phyloP scores from a whole-genome alignment of 2,797 vertebrate genomes.

The Vireo griseus region DNA sequence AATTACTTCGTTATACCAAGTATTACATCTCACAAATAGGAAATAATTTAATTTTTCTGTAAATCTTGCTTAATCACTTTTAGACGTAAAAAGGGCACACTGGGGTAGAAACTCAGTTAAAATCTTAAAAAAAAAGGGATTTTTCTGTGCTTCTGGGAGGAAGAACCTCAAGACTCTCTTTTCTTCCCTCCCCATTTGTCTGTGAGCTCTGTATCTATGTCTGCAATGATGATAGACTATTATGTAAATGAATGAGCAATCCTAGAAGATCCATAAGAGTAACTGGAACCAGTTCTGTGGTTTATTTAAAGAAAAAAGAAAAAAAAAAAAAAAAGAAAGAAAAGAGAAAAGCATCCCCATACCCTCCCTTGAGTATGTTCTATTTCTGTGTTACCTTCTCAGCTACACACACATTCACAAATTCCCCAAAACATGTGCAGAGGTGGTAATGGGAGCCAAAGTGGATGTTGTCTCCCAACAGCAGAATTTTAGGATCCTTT shows the following conservation, averaged over 20 bases:
- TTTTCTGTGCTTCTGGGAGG: neutral
- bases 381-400: neutral
- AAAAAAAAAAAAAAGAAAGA: too few species aligned
- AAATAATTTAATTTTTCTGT: neutral
- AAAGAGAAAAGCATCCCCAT: neutral
- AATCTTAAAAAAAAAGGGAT: neutral
- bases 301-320: neutral
- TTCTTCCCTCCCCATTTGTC: neutral
- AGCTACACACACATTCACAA: neutral
- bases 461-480: neutral
- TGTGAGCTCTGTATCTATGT: neutral
- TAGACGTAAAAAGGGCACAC: neutral
- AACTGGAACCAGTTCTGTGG: neutral
- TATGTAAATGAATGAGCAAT: slow-evolving; percentile 8
- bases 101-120: neutral
- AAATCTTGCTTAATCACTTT: slow-evolving; percentile 17
- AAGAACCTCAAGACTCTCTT: neutral
- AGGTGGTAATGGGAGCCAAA: neutral
- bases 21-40: neutral
- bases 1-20: neutral
- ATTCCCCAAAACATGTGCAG: neutral
- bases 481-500: neutral
- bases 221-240: neutral
- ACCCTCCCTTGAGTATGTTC: fast-evolving
- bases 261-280: neutral